Conservation (phyloP, 2,888 invertebrate genomes). For the Cantharis lateralis region DNA sequence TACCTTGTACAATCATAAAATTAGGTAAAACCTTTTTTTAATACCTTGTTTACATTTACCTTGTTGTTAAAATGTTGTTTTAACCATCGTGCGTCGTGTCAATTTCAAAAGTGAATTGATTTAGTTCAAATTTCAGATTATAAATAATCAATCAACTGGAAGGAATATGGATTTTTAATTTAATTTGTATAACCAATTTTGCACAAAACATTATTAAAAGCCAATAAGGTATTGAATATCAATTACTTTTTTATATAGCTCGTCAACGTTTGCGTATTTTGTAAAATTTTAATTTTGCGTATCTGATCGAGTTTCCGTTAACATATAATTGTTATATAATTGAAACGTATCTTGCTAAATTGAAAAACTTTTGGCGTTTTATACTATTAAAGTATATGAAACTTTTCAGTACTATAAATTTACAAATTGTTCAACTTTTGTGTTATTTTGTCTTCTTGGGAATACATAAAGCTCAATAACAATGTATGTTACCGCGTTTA, state of each 20-base stretch:
- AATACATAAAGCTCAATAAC: background rate
- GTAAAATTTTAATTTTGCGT: background rate
- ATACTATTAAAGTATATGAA: background rate
- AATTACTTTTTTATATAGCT: background rate
- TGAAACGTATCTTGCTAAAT: background rate
- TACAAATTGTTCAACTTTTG: background rate
- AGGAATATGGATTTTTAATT: background rate
- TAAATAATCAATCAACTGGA: background rate
- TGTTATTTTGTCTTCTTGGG: background rate
- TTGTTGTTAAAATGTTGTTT: background rate
- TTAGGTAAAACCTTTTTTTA: too few relatives aligned
- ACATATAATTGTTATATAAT: background rate
- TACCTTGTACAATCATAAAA: too few relatives aligned
- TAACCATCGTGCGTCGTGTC: background rate
- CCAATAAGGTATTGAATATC: background rate
- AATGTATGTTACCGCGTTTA: background rate
- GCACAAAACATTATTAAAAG: background rate
- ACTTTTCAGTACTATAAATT: background rate
- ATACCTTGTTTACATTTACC: background rate
- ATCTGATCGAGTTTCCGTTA: background rate
- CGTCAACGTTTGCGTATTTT: background rate
- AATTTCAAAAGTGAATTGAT: background rate
- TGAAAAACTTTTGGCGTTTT: background rate
- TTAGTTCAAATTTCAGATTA: background rate
- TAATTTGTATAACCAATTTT: background rate